Percentiles rank a stretch among this genome's conserved stretches.
phyloP scores from a whole-genome alignment of 2,888 invertebrate species.

The Sturmia bella region DNA sequence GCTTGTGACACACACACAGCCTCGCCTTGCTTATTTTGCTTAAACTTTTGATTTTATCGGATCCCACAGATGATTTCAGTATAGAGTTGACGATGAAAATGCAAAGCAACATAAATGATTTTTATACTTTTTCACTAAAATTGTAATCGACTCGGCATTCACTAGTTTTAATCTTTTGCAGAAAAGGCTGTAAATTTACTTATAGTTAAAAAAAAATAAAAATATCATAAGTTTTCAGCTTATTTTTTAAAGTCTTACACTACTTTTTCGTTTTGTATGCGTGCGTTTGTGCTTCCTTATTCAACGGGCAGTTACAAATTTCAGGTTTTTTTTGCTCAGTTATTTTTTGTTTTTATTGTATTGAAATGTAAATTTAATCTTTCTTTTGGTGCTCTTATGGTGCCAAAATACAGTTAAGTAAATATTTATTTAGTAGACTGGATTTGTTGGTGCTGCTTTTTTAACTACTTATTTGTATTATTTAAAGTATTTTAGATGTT shows the following conservation, averaged over 20 bases:
- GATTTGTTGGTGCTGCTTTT: conserved; percentile 45
- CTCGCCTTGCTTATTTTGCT: too few species aligned
- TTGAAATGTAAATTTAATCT: conserved; percentile 40
- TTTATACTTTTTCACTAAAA: too few species aligned
- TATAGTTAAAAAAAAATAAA: too few species aligned
- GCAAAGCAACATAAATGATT: too few species aligned
- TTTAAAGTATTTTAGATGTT: conserved; percentile 10
- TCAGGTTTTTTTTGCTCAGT: conserved; percentile 44
- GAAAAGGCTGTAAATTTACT: too few species aligned
- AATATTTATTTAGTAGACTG: conserved; percentile 35
- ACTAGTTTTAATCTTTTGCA: too few species aligned
- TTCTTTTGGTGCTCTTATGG: conserved; percentile 60
- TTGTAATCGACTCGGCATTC: too few species aligned
- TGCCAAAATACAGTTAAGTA: conserved; percentile 67
- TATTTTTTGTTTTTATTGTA: conserved; percentile 24
- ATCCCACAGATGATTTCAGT: too few species aligned
- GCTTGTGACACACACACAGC: too few species aligned
- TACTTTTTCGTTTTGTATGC: conserved; percentile 35
- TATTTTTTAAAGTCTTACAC: conserved; percentile 36
- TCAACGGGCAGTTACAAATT: conserved; percentile 51
- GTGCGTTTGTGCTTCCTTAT: conserved; percentile 46
- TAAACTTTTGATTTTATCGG: too few species aligned
- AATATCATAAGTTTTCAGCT: not conserved
- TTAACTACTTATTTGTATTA: conserved; percentile 19
- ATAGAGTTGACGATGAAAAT: too few species aligned